Evolutionary conservation across 2,113 vertebrate species (phyloP).

Genomic region (Sisor rabdophorus): DNA sequence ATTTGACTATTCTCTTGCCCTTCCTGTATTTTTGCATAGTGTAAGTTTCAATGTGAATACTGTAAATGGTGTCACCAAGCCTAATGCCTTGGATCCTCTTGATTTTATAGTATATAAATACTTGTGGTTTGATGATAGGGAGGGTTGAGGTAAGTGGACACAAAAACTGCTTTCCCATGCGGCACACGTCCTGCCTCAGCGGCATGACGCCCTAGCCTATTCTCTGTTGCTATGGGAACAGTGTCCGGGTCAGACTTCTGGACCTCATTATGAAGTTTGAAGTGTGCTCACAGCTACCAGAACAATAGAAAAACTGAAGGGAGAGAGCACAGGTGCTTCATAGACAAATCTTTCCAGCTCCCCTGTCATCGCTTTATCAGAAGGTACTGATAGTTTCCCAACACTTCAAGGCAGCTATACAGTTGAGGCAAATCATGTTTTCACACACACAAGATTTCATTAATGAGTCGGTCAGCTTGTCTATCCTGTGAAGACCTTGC

Average conservation of each 20-base stretch:
- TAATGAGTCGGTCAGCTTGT: background rate
- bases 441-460: background rate
- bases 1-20: no score
- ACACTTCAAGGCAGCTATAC: background rate
- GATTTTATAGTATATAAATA: background rate
- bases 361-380: background rate
- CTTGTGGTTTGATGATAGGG: no score
- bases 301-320: constrained; percentile 27
- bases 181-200: constrained; percentile 67
- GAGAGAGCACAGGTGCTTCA: background rate
- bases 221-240: constrained; percentile 75
- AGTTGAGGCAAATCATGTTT: background rate
- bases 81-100: background rate
- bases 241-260: constrained; percentile 63
- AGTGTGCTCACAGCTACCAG: constrained; percentile 26
- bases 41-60: constrained; percentile 1
- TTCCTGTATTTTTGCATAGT: background rate
- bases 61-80: constrained; percentile 6
- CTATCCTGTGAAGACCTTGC: background rate
- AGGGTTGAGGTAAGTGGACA: constrained; percentile 4
- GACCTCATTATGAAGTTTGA: constrained; percentile 55
- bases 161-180: constrained; percentile 63
- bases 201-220: constrained; percentile 65
- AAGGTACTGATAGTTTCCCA: background rate
- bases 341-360: constrained; percentile 23